These are phyloP conservation scores for Elegia similella DNA, from an alignment of 2,888 invertebrate species.

Conservation along the genomic window DNA sequence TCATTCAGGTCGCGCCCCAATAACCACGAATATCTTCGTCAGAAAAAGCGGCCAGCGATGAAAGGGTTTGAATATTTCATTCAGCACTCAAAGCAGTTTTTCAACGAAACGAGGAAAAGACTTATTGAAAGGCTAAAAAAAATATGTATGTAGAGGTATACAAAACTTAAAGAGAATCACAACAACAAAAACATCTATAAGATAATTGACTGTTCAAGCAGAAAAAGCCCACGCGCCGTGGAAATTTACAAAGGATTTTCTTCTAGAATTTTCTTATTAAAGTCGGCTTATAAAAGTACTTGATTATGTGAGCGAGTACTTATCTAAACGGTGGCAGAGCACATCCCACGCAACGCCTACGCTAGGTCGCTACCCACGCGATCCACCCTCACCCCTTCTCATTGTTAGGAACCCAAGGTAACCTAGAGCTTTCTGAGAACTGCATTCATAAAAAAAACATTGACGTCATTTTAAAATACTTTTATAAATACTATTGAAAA, in stretches of 20 bases:
- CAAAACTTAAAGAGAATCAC: background rate
- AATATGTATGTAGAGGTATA: background rate
- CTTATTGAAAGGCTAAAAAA: background rate
- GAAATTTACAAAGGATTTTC: background rate
- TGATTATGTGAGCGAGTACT: constrained; percentile 18
- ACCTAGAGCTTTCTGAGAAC: background rate
- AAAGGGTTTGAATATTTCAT: background rate
- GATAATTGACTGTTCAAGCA: background rate
- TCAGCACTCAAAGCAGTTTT: background rate
- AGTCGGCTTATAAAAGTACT: background rate
- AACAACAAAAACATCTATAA: background rate
- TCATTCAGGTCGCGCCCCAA: background rate
- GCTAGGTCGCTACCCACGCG: constrained; percentile 23
- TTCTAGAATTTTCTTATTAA: background rate
- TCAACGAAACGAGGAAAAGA: too few species aligned
- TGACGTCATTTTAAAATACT: too few species aligned
- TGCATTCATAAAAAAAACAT: too few species aligned
- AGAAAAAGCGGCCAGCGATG: background rate
- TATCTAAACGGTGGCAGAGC: constrained; percentile 24
- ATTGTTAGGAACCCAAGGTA: background rate
- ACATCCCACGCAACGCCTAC: constrained; percentile 38
- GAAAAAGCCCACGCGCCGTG: background rate
- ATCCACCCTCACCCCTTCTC: constrained; percentile 8
- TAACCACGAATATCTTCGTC: background rate
- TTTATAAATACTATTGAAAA: too few species aligned